Evolutionary conservation across 2,888 invertebrate species (phyloP).

Genomic region (Steinernema scapterisci): DNA sequence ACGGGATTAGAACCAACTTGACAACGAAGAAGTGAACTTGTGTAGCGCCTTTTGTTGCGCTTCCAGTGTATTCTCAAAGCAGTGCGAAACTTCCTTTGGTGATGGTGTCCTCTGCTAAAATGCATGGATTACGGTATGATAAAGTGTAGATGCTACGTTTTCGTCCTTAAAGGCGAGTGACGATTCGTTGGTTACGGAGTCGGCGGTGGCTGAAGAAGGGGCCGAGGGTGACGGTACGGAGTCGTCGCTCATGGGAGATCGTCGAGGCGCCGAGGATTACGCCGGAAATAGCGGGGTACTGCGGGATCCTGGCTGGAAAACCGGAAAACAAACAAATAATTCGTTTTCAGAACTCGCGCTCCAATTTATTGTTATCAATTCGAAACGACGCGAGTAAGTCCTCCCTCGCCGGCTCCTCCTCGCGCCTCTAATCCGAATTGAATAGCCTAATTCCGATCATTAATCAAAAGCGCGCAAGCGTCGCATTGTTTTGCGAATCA

Average conservation of each 20-base stretch:
- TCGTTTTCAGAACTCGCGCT: constrained; percentile 2
- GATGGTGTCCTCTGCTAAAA: constrained; percentile 11
- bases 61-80: constrained; percentile 43
- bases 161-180: constrained; percentile 8
- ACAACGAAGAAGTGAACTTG: constrained; percentile 45
- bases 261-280: constrained; percentile 2
- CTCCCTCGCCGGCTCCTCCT: neutral
- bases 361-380: constrained; percentile 29
- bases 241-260: constrained; percentile 27
- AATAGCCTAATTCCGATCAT: constrained; percentile 32
- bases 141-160: neutral
- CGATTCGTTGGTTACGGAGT: constrained; percentile 9
- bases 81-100: neutral
- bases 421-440: constrained; percentile 7
- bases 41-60: constrained; percentile 61
- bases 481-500: constrained; percentile 30
- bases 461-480: constrained; percentile 16
- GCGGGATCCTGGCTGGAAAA: neutral
- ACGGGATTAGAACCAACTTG: constrained; percentile 19
- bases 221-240: constrained; percentile 14
- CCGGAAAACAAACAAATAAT: constrained; percentile 26
- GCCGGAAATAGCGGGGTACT: neutral
- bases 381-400: neutral
- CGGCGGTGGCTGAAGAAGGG: neutral
- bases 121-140: neutral